A percentile compares a stretch with the other conserved stretches of the same genome.
Conservation (phyloP, 2,888 invertebrate genomes). For the Oscheius sp. region DNA sequence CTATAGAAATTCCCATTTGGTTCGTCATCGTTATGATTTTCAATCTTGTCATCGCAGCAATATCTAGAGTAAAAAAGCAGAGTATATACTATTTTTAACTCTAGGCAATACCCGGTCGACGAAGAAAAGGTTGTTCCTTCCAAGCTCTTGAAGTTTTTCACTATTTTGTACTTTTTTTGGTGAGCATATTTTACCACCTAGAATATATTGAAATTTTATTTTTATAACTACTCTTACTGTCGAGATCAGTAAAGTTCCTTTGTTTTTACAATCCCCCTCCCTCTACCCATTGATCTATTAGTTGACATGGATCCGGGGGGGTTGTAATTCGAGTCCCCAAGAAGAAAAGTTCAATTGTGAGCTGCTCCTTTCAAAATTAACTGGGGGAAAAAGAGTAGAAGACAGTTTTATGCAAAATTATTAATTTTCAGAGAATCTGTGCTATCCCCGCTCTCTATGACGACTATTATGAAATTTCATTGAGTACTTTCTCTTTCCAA, state of each 20-base stretch:
- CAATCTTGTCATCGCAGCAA: background rate
- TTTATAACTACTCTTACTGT: too few relatives aligned
- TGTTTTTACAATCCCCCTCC: too few relatives aligned
- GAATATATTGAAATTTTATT: too few relatives aligned
- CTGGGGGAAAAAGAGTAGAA: too few relatives aligned
- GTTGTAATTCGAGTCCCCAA: too few relatives aligned
- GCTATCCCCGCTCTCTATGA: constrained; percentile 7
- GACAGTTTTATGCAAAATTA: too few relatives aligned
- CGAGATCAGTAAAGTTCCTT: too few relatives aligned
- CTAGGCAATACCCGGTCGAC: constrained; percentile 1
- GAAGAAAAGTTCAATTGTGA: too few relatives aligned
- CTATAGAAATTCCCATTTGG: background rate
- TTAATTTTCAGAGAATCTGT: constrained; percentile 2
- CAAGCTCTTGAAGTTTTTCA: background rate
- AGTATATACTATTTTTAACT: background rate
- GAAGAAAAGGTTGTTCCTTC: background rate
- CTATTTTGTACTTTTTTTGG: constrained; percentile 5
- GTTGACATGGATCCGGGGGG: too few relatives aligned
- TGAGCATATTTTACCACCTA: too few relatives aligned
- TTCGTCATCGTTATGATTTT: constrained; percentile 10
- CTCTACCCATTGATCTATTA: too few relatives aligned
- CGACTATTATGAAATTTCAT: constrained; percentile 2
- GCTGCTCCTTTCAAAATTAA: too few relatives aligned
- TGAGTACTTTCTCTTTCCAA: background rate
- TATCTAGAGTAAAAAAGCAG: background rate